These are phyloP conservation scores for Coleophora deauratella DNA, from an alignment of 2,888 invertebrate genomes.

Conservation along the genomic window DNA sequence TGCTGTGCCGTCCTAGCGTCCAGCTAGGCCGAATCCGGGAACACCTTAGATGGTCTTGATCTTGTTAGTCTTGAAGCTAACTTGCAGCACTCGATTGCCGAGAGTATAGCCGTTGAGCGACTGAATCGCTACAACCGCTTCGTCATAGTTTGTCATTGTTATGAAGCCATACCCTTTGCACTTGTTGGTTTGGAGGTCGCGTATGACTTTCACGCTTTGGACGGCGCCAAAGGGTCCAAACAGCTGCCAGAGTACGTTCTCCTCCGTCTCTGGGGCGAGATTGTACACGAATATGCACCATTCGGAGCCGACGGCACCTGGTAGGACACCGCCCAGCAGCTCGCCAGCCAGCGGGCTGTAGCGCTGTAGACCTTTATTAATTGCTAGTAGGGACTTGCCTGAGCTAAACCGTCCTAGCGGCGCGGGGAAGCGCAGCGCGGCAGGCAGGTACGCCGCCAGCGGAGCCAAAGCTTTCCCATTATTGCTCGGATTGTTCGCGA, in stretches of 20 bases:
- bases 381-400: slow-evolving; percentile 93
- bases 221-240: slow-evolving; percentile 97
- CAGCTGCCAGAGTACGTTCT: slow-evolving; percentile 95
- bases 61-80: slow-evolving; percentile 92
- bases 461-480: slow-evolving; percentile 87
- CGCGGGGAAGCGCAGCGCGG: slow-evolving; percentile 75
- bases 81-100: slow-evolving; percentile 92
- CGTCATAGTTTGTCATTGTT: slow-evolving; percentile 96
- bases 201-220: slow-evolving; percentile 93
- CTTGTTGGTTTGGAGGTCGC: slow-evolving; percentile 93
- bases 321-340: slow-evolving; percentile 84
- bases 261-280: slow-evolving; percentile 95
- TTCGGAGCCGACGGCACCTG: slow-evolving; percentile 82
- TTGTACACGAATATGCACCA: slow-evolving; percentile 98
- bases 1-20: slow-evolving; percentile 71
- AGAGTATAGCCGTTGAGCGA: slow-evolving; percentile 93
- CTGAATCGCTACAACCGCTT: slow-evolving; percentile 93
- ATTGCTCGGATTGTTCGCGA: slow-evolving; percentile 94
- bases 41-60: slow-evolving; percentile 80
- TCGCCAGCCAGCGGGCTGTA: slow-evolving; percentile 93
- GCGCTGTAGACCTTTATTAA: slow-evolving; percentile 81
- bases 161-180: slow-evolving; percentile 97
- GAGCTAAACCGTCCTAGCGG: slow-evolving; percentile 87
- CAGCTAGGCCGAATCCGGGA: slow-evolving; percentile 52
- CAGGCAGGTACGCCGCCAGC: slow-evolving; percentile 88